A percentile compares a stretch with the other conserved stretches of the same genome.
Conservation (phyloP, 2,888 invertebrate species). For the Cartodere bifasciata region DNA sequence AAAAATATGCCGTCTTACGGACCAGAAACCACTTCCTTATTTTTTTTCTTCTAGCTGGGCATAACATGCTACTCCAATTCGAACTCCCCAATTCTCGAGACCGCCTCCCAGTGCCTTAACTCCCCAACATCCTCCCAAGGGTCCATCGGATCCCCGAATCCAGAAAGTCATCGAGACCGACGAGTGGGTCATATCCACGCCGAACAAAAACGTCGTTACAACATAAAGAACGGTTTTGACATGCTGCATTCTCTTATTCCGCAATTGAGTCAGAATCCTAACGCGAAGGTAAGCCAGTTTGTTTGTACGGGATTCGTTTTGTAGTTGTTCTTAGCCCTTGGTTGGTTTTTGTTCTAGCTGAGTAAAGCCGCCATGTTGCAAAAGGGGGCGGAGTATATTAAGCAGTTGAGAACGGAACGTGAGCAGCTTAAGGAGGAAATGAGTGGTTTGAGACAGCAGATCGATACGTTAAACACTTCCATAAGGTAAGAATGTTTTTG, state of each 20-base stretch:
- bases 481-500: slow-evolving; percentile 69
- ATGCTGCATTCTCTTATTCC: slow-evolving; percentile 86
- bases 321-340: slow-evolving; percentile 7
- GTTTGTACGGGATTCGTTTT: slow-evolving; percentile 5
- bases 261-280: slow-evolving; percentile 78
- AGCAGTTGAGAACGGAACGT: slow-evolving; percentile 74
- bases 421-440: slow-evolving; percentile 82
- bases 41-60: too few species aligned
- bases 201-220: slow-evolving; percentile 89
- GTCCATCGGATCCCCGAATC: slow-evolving; percentile 32
- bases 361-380: slow-evolving; percentile 95
- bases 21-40: too few species aligned
- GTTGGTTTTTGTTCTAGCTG: slow-evolving; percentile 34
- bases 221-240: slow-evolving; percentile 95
- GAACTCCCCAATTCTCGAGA: slow-evolving; percentile 34
- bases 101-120: slow-evolving; percentile 35
- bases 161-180: slow-evolving; percentile 48
- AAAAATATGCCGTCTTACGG: too few species aligned
- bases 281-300: slow-evolving; percentile 54
- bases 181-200: slow-evolving; percentile 88
- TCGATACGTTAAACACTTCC: slow-evolving; percentile 80
- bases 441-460: slow-evolving; percentile 74
- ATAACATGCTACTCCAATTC: slow-evolving; percentile 27
- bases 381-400: slow-evolving; percentile 92
- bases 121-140: slow-evolving; percentile 51